A percentile compares a stretch with the other conserved stretches of the same genome.
Evolutionary conservation across 2,797 vertebrate species (phyloP).

Genomic region (Dendrocincla tyrannina): DNA sequence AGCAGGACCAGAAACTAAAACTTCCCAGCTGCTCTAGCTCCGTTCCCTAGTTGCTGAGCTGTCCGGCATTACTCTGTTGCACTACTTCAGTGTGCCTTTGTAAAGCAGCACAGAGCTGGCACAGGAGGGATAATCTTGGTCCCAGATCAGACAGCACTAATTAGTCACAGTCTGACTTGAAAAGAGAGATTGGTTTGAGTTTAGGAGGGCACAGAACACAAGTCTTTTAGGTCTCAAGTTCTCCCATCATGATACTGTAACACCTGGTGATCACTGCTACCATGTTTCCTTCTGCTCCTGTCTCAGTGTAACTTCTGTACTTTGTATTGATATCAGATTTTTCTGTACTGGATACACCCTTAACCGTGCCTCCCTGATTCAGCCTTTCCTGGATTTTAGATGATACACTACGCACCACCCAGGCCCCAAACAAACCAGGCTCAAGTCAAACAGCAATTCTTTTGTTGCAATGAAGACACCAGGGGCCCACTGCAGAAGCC

Average conservation of each 20-base stretch:
- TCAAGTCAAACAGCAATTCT: neutral
- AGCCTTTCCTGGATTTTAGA: neutral
- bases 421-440: neutral
- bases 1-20: slow-evolving; percentile 10
- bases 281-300: neutral
- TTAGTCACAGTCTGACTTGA: neutral
- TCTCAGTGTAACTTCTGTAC: neutral
- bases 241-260: neutral
- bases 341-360: neutral
- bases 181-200: neutral
- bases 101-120: neutral
- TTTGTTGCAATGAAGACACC: neutral
- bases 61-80: neutral
- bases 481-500: neutral
- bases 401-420: neutral
- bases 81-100: neutral
- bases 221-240: neutral
- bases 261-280: neutral
- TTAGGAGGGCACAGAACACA: neutral
- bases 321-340: neutral
- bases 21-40: neutral
- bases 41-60: neutral
- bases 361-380: neutral
- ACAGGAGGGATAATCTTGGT: neutral
- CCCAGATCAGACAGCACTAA: neutral